Conservation (phyloP, 1,140 invertebrate genomes). For the Drosophila ficusphila region DNA sequence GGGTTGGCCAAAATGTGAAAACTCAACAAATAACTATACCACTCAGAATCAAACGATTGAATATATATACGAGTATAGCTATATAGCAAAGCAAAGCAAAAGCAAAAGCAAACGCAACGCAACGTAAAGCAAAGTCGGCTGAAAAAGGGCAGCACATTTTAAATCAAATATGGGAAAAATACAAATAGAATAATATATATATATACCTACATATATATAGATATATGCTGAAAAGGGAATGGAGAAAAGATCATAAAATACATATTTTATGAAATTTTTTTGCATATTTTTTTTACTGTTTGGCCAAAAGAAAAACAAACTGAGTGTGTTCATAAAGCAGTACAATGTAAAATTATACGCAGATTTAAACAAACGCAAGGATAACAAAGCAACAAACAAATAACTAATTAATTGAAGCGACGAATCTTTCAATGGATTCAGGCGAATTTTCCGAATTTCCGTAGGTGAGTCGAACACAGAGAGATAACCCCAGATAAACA, state of each 20-base stretch:
- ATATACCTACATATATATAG: conserved; percentile 7
- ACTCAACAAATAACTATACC: conserved; percentile 40
- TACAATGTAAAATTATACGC: conserved; percentile 19
- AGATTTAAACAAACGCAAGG: conserved; percentile 5
- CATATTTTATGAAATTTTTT: conserved; percentile 69
- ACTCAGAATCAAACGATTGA: conserved; percentile 54
- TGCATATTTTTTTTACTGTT: conserved; percentile 68
- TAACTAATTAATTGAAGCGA: background rate
- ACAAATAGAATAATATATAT: conserved; percentile 9
- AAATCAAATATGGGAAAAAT: conserved; percentile 28
- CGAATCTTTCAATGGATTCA: background rate
- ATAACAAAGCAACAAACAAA: background rate
- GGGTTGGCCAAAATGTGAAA: conserved; percentile 32
- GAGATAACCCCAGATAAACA: background rate
- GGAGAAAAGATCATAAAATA: conserved; percentile 17
- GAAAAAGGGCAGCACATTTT: conserved; percentile 5
- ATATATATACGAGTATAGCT: no score
- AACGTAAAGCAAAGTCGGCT: conserved; percentile 11
- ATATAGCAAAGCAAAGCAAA: conserved; percentile 9
- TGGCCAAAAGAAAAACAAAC: conserved; percentile 47
- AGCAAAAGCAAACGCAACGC: no score
- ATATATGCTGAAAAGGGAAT: conserved; percentile 8
- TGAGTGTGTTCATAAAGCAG: conserved; percentile 65
- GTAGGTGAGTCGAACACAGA: conserved; percentile 2
- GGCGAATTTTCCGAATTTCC: background rate